These are phyloP conservation scores for Spilosoma lubricipeda DNA, from an alignment of 2,888 invertebrate species.

Conservation along the genomic window DNA sequence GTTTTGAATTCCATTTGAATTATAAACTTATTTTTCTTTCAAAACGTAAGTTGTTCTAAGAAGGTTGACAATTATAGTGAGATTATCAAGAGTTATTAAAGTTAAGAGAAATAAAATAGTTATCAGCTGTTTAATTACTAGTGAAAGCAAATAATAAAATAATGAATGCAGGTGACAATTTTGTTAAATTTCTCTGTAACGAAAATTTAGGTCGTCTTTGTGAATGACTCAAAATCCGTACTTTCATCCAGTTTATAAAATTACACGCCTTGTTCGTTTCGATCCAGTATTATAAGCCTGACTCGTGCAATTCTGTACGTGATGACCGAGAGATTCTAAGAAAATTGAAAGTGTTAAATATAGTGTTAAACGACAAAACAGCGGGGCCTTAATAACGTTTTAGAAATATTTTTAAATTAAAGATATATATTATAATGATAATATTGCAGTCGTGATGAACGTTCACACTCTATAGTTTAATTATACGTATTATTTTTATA, in stretches of 20 bases:
- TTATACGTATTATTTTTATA: neutral
- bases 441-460: neutral
- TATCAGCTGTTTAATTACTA: conserved; percentile 24
- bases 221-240: conserved; percentile 53
- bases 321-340: conserved; percentile 53
- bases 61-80: neutral
- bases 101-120: conserved; percentile 5
- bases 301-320: conserved; percentile 60
- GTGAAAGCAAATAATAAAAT: neutral
- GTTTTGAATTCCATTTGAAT: neutral
- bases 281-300: conserved; percentile 65
- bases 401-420: neutral
- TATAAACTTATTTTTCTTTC: too few species aligned
- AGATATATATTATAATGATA: neutral
- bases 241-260: conserved; percentile 74
- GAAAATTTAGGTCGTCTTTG: conserved; percentile 47
- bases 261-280: conserved; percentile 73
- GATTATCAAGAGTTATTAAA: neutral
- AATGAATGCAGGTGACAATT: conserved; percentile 23
- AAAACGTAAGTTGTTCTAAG: neutral
- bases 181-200: conserved; percentile 30
- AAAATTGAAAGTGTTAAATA: conserved; percentile 58
- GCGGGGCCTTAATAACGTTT: neutral
- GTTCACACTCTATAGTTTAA: neutral
- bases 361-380: conserved; percentile 17